These are phyloP conservation scores for Ptilodon capucinus DNA, from an alignment of 2,888 invertebrate genomes.

Conservation along the genomic window DNA sequence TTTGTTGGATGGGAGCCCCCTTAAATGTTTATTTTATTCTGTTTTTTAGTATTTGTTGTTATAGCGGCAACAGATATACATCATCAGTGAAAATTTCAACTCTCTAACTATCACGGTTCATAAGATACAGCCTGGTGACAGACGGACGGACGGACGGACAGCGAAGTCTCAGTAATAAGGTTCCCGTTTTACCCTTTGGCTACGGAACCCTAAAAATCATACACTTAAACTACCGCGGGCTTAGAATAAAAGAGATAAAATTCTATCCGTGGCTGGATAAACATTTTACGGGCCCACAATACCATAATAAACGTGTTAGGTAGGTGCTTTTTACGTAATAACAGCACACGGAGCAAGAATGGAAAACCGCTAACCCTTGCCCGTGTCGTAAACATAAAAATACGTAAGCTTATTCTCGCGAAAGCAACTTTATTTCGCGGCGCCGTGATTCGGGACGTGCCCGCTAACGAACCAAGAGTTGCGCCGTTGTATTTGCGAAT, in stretches of 20 bases:
- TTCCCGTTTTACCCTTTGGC: too few species aligned
- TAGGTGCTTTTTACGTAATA: background rate
- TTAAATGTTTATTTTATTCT: too few species aligned
- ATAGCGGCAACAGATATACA: too few species aligned
- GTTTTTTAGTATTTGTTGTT: too few species aligned
- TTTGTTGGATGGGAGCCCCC: too few species aligned
- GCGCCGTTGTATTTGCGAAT: constrained; percentile 18
- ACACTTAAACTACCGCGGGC: background rate
- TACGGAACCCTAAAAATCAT: too few species aligned
- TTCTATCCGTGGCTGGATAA: background rate
- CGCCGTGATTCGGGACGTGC: constrained; percentile 13
- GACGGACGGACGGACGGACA: too few species aligned
- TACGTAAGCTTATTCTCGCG: constrained; percentile 4
- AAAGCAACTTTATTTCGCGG: constrained; percentile 17
- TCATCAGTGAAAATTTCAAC: too few species aligned
- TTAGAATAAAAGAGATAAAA: background rate
- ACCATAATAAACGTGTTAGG: background rate
- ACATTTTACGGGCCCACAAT: background rate
- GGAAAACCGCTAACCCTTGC: background rate
- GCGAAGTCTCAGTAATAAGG: too few species aligned
- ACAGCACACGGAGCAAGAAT: background rate
- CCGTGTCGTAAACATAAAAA: background rate
- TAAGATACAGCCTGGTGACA: too few species aligned
- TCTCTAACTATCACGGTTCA: too few species aligned
- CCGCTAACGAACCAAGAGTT: constrained; percentile 25